These are phyloP conservation scores for Eunapius fragilis DNA, from an alignment of 37 sponge, comb jelly and placozoan species.

Conservation along the genomic window DNA sequence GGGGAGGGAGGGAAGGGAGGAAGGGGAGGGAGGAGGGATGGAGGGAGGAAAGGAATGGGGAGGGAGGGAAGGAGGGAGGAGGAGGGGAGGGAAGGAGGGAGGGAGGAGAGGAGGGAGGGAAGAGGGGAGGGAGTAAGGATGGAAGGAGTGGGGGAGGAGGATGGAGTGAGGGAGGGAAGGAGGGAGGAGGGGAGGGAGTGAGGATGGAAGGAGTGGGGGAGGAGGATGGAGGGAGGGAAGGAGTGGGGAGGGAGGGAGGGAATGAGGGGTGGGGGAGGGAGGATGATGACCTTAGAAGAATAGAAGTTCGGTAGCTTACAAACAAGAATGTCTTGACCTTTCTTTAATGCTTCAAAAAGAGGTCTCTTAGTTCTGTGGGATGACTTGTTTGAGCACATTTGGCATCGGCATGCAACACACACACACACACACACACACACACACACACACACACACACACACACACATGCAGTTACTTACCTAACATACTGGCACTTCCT, in stretches of 20 bases:
- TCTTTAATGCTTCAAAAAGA: conserved; percentile 3
- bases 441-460: not conserved
- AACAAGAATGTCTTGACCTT: not conserved
- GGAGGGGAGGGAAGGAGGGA: not conserved
- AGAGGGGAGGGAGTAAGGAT: conserved; percentile 1
- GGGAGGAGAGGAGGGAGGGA: not conserved
- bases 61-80: not conserved
- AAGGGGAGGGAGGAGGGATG: not conserved
- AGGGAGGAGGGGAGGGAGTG: no score
- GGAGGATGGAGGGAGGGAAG: no score
- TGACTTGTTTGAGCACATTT: not conserved
- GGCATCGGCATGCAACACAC: not conserved
- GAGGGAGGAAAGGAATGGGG: not conserved
- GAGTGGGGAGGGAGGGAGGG: not conserved
- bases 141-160: no score
- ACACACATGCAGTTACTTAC: conserved; percentile 10
- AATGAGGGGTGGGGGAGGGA: no score
- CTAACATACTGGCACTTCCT: conserved; percentile 58
- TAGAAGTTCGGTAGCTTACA: not conserved
- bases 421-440: not conserved
- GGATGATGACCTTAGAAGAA: no score
- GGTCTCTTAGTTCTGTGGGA: conserved; percentile 9
- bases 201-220: no score
- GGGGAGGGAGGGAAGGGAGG: not conserved
- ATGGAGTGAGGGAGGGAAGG: no score